These are phyloP conservation scores for Spilosoma lubricipeda DNA, from an alignment of 2,888 invertebrate genomes.

Conservation along the genomic window DNA sequence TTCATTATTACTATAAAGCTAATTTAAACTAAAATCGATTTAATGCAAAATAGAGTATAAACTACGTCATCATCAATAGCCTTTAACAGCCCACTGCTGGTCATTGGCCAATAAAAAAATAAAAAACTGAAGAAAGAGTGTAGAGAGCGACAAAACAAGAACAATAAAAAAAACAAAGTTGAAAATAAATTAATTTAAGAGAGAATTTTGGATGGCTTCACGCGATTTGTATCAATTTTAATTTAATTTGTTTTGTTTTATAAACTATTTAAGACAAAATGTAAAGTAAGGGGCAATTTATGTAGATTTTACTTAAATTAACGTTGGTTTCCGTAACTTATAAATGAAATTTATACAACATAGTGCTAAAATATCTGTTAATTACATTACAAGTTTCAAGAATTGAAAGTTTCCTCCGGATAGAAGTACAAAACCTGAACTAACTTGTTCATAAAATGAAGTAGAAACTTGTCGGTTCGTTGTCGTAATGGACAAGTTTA, in stretches of 20 bases:
- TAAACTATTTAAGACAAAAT: not conserved
- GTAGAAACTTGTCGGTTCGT: slow-evolving; percentile 46
- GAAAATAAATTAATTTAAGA: not conserved
- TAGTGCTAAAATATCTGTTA: slow-evolving; percentile 24
- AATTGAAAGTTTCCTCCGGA: slow-evolving; percentile 22
- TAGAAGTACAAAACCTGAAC: slow-evolving; percentile 37
- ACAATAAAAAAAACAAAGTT: not conserved
- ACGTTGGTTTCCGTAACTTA: slow-evolving; percentile 3
- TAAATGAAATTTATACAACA: slow-evolving; percentile 27
- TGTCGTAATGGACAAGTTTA: slow-evolving; percentile 61
- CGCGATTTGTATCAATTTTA: not conserved
- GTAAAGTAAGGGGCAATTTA: not conserved
- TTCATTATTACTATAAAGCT: not conserved
- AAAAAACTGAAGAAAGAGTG: no score
- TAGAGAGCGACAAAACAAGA: no score
- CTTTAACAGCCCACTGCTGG: no score
- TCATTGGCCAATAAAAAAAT: no score
- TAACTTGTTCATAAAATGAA: slow-evolving; percentile 58
- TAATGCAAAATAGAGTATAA: no score
- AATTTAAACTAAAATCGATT: no score
- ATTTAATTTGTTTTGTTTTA: not conserved
- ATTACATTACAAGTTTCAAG: slow-evolving; percentile 24
- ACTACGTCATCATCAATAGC: no score
- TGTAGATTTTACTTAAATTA: not conserved
- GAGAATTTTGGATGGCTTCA: not conserved